Conservation (phyloP, 2,888 invertebrate species). For the Melanostoma mellinum region DNA sequence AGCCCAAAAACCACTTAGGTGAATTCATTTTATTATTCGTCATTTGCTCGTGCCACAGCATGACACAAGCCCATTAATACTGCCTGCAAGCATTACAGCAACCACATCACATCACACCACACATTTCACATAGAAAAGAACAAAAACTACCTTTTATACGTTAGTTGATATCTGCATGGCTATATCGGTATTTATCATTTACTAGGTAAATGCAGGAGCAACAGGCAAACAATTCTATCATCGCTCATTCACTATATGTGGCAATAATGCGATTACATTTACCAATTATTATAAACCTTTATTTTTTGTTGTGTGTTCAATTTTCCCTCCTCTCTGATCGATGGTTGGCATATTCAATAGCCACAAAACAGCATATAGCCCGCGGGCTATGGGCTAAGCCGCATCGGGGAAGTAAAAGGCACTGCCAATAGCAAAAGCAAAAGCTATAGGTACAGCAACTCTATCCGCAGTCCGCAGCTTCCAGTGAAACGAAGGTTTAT, state of each 20-base stretch:
- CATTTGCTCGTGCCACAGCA: slow-evolving; percentile 59
- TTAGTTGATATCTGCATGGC: slow-evolving; percentile 22
- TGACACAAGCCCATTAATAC: slow-evolving; percentile 67
- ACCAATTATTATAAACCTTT: slow-evolving; percentile 71
- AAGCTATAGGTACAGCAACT: slow-evolving; percentile 21
- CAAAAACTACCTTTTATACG: slow-evolving; percentile 10
- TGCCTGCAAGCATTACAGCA: slow-evolving; percentile 52
- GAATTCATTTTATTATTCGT: slow-evolving; percentile 50
- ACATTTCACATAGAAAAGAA: slow-evolving; percentile 16
- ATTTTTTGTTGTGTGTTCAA: slow-evolving; percentile 5
- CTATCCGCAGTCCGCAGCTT: slow-evolving; percentile 60
- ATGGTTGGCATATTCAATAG: slow-evolving; percentile 54
- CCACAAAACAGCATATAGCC: slow-evolving; percentile 30
- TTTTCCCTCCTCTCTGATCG: slow-evolving; percentile 47
- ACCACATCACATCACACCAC: slow-evolving; percentile 20
- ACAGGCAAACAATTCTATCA: slow-evolving; percentile 72
- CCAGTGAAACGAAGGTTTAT: slow-evolving; percentile 52
- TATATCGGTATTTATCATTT: slow-evolving; percentile 16
- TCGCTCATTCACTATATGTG: slow-evolving; percentile 71
- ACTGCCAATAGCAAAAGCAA: slow-evolving; percentile 26
- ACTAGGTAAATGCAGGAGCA: slow-evolving; percentile 40
- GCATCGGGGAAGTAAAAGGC: slow-evolving; percentile 69
- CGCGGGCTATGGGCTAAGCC: slow-evolving; percentile 61
- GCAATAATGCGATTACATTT: slow-evolving; percentile 73
- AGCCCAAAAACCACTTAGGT: slow-evolving; percentile 28